Evolutionary conservation across 2,888 invertebrate genomes (phyloP).

Genomic region (Lithophane socia): DNA sequence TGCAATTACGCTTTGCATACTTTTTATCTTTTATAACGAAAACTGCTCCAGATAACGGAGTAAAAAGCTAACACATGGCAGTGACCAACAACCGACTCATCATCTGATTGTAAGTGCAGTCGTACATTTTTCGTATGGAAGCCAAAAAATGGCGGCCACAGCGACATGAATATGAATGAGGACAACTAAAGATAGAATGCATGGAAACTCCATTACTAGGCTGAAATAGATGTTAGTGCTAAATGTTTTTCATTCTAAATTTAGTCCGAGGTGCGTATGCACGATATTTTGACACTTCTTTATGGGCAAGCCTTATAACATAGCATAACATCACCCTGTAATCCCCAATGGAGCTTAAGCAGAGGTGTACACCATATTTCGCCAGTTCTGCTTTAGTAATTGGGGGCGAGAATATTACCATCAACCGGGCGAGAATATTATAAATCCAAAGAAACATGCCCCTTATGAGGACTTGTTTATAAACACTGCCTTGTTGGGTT

Average conservation of each 20-base stretch:
- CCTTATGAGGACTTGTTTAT: too few relatives aligned
- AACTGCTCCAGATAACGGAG: not conserved
- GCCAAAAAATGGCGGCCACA: constrained; percentile 8
- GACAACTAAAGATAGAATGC: constrained; percentile 5
- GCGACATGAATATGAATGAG: constrained; percentile 17
- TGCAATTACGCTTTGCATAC: not conserved
- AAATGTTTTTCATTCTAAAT: not conserved
- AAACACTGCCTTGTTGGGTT: too few relatives aligned
- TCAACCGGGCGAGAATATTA: too few relatives aligned
- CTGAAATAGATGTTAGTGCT: not conserved
- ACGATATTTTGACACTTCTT: too few relatives aligned
- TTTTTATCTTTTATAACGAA: not conserved
- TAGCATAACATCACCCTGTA: too few relatives aligned
- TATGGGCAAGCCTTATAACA: too few relatives aligned
- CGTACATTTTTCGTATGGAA: constrained; percentile 10
- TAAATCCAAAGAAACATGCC: too few relatives aligned
- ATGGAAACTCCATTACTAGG: not conserved
- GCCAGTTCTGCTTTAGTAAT: too few relatives aligned
- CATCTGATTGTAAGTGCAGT: constrained; percentile 9
- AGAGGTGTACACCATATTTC: too few relatives aligned
- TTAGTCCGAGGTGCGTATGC: too few relatives aligned
- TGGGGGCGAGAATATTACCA: too few relatives aligned
- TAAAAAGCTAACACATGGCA: not conserved
- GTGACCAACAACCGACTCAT: not conserved
- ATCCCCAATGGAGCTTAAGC: too few relatives aligned